Conservation (phyloP, 2,113 vertebrate genomes). For the Hyperopisus bebe region DNA sequence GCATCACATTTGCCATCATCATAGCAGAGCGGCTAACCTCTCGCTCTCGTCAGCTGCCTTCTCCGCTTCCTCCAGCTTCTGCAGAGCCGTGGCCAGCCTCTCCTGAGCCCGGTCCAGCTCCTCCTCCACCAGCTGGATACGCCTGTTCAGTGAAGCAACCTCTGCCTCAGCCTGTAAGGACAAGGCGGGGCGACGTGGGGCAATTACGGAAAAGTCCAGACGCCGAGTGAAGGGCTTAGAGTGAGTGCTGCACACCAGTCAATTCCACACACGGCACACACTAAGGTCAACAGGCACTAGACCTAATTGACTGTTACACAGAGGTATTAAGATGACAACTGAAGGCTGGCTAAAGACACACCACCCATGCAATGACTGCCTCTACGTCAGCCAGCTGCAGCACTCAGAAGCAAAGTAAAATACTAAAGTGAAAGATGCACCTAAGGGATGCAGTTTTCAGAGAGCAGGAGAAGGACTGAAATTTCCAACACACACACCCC, state of each 20-base stretch:
- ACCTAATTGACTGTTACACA: neutral
- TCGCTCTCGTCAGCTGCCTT: slow-evolving; percentile 87
- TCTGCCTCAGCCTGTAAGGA: slow-evolving; percentile 73
- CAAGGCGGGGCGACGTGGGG: neutral
- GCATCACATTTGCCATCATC: neutral
- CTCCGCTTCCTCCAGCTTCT: slow-evolving; percentile 83
- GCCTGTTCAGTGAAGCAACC: slow-evolving; percentile 73
- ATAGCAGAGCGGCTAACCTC: slow-evolving; percentile 53
- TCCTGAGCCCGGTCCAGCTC: slow-evolving; percentile 82
- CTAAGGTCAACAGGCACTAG: neutral
- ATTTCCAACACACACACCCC: neutral
- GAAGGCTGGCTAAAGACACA: neutral
- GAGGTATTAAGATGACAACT: neutral
- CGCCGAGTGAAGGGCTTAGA: neutral
- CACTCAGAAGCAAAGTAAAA: neutral
- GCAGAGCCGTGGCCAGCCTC: slow-evolving; percentile 71
- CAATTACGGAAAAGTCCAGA: neutral
- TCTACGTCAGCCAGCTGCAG: neutral
- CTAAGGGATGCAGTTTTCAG: neutral
- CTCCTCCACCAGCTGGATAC: slow-evolving; percentile 85
- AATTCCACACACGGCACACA: neutral
- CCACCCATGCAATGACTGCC: neutral
- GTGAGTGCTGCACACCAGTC: neutral
- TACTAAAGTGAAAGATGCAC: neutral
- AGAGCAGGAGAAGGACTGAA: neutral